Base-by-base conservation (phyloP, 2,888 invertebrate species). In the Tethea ocularis region DNA sequence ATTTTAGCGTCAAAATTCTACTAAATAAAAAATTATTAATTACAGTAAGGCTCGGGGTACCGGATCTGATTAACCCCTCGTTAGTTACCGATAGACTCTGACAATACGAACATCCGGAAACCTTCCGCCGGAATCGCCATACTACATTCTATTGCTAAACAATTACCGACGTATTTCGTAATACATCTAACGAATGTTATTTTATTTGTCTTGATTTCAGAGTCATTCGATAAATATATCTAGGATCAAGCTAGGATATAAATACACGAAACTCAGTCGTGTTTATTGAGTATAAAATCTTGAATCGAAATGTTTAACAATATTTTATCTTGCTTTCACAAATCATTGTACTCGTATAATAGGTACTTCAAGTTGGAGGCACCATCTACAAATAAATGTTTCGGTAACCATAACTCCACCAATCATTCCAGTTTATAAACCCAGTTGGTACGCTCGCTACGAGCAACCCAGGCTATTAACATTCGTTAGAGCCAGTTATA, bases 401-500 rank as follows among this genome's bases (percentile, higher is more conserved):
- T 46, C 8, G 46, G 46, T 62, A 71, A 72, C 73, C 72, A 75
- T 72, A 72, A 74, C 71, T 69, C 63, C 57, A 64, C 65, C 74
- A 74, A 77, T 76, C 71, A 75, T 71, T 72, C 66, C 59, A 60
- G 64, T 73, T 71, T 69, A 74, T 73, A 74, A 68, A 58, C 61
- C 73, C 64, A 61, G 64, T 66, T 59, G 60, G 62, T 56, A 65
- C 68, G 64, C 64, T 66, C 67, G 58, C 61, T 64, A 61, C 60
- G 61, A 72, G 63, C 61, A 65, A 61, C 68, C 67, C 57, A 62
- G 60, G 59, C 63, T 61, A 78, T 82, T 82, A 78, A 74, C 81
- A 84, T 83, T 79, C 69, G 75, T 75, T 77, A 77, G 74, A 69
- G 72, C 67, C 62, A 61, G 67, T 59, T 60, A 68, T 69, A 71